phyloP scores from a whole-genome alignment of 2,113 vertebrate species.

The Rhinichthys klamathensis region DNA sequence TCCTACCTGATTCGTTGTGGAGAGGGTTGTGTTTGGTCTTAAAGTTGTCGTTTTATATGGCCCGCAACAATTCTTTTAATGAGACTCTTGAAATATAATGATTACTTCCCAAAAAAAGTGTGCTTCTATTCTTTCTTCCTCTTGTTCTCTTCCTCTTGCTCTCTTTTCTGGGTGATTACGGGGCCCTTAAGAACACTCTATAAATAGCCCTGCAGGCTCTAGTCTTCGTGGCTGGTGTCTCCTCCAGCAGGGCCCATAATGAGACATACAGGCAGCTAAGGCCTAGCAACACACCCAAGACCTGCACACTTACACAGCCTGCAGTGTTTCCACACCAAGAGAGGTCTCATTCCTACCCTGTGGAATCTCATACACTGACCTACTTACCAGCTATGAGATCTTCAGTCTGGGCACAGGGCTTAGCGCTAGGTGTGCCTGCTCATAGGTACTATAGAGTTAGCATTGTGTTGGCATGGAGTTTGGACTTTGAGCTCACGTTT shows the following conservation, averaged over 20 bases:
- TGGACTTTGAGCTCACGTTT: slow-evolving; percentile 45
- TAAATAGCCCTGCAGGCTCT: slow-evolving; percentile 73
- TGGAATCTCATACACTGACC: slow-evolving; percentile 61
- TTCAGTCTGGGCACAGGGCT: slow-evolving; percentile 54
- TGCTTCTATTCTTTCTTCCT: slow-evolving; percentile 7
- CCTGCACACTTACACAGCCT: slow-evolving; percentile 35
- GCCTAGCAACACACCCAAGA: slow-evolving; percentile 50
- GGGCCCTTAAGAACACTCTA: slow-evolving; percentile 72
- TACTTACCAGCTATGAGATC: slow-evolving; percentile 60
- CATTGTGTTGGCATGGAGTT: slow-evolving; percentile 36
- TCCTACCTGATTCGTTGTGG: neutral
- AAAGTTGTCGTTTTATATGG: neutral
- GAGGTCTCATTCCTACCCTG: slow-evolving; percentile 49
- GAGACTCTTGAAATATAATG: slow-evolving; percentile 2
- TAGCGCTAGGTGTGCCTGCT: slow-evolving; percentile 63
- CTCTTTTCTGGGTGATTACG: slow-evolving; percentile 70
- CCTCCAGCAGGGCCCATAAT: slow-evolving; percentile 72
- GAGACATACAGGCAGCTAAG: slow-evolving; percentile 73
- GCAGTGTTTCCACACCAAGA: slow-evolving; percentile 41
- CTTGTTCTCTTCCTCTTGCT: slow-evolving; percentile 56
- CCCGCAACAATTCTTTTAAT: neutral
- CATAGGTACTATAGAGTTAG: slow-evolving; percentile 51
- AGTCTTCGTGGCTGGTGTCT: slow-evolving; percentile 70
- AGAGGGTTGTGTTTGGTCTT: neutral
- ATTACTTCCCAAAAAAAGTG: neutral